Conservation (phyloP, 2,113 vertebrate genomes). For the Vireo altiloquus region DNA sequence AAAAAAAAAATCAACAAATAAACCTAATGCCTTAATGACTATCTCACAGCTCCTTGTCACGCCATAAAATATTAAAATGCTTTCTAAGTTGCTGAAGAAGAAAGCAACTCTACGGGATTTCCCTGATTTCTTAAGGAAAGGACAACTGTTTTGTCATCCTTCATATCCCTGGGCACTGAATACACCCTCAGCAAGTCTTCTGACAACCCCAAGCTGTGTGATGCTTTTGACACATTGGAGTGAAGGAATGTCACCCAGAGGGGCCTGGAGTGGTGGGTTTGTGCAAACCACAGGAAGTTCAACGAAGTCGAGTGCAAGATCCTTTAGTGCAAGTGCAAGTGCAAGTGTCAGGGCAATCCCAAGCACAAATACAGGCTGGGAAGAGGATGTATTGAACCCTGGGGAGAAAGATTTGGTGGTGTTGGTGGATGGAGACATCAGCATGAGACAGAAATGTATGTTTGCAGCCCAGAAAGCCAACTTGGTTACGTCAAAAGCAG, state of each 20-base stretch:
- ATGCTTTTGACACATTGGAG: neutral
- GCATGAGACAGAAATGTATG: neutral
- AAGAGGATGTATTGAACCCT: neutral
- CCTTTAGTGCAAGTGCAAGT: too few species aligned
- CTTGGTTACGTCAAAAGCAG: neutral
- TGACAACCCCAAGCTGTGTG: neutral
- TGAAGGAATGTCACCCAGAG: neutral
- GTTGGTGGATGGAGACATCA: neutral
- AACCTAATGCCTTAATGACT: neutral
- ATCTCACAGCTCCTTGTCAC: neutral
- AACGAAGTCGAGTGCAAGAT: too few species aligned
- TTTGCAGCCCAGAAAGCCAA: neutral
- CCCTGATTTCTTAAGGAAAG: neutral
- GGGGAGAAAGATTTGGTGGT: neutral
- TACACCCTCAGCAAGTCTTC: neutral
- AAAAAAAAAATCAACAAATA: neutral
- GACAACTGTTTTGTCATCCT: neutral
- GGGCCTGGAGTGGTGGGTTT: neutral
- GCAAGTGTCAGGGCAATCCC: neutral
- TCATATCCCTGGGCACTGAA: neutral
- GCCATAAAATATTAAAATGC: neutral
- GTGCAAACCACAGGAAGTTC: neutral
- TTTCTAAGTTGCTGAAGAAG: neutral
- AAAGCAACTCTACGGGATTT: neutral
- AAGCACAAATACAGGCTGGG: neutral